phyloP scores from a whole-genome alignment of 1,140 invertebrate species.

The Bicyclus anynana region DNA sequence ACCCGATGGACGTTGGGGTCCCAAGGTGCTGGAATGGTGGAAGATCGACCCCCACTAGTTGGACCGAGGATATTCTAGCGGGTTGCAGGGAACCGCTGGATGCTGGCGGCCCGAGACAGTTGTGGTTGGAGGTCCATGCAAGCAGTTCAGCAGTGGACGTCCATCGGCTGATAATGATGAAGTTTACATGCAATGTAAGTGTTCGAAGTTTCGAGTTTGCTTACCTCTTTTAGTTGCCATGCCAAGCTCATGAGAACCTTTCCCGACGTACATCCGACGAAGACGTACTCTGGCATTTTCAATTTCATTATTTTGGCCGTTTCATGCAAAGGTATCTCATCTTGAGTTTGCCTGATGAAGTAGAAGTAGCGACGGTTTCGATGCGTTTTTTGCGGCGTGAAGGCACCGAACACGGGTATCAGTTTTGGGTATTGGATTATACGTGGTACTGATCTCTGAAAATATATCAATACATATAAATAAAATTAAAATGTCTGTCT shows the following conservation, averaged over 20 bases:
- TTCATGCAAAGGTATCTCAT: conserved; percentile 77
- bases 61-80: too few species aligned
- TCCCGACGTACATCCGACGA: conserved; percentile 79
- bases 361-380: conserved; percentile 80
- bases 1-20: too few species aligned
- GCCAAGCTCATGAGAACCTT: conserved; percentile 78
- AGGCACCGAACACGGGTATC: conserved; percentile 81
- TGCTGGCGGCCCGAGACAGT: too few species aligned
- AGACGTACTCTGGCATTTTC: conserved; percentile 80
- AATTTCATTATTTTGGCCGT: conserved; percentile 37
- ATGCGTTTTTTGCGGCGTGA: conserved; percentile 70
- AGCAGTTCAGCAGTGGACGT: too few species aligned
- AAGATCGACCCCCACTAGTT: too few species aligned
- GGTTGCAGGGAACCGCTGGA: too few species aligned
- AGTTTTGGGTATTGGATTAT: conserved; percentile 81
- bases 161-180: too few species aligned
- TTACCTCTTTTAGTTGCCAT: conserved; percentile 49
- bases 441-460: conserved; percentile 81
- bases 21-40: too few species aligned
- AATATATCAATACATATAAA: background rate
- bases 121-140: too few species aligned
- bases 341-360: conserved; percentile 80
- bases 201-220: background rate
- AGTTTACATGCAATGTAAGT: too few species aligned
- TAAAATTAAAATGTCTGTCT: background rate